Evolutionary conservation across 2,888 invertebrate genomes (phyloP), one percentile per base, ranked within the genome.

Genomic region (Xylota segnis): DNA sequence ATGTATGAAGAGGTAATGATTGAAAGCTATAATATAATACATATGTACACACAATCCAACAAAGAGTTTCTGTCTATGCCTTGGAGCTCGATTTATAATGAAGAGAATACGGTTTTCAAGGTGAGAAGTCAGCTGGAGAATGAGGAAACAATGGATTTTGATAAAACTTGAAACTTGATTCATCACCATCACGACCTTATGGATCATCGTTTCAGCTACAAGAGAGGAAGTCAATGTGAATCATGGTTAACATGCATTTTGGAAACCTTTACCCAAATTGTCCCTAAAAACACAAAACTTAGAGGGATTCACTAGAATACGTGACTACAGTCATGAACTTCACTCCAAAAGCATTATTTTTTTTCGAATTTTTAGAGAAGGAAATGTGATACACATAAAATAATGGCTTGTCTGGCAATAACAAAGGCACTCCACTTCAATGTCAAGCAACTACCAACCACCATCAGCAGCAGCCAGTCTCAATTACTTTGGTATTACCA

Each of bases 381-480:
- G 59, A 66, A 68, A 74, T 27, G 23, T 52, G 32, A 76, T 58
- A 63, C 3, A 9, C 10, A 45, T 4, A n/a, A 32, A 56, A 10
- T 56, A 58, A 66, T 37, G 47, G 16, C 23, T 34, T 23, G 27
- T 45, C 43, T 74, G 45, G n/a, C 34, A 52, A 74, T 34, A 71
- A 76, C 52, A 61, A 52, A 58, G 43, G 37, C 54, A 52, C 54
- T 59, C 43, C 37, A 66, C 18, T 77, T 77, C 83, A 83, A 77
- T 83, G 83, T 77, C 83, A 77, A 61, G 71, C 61, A 37, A 61
- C 68, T 32, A 40, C 34, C 23, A 47, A n/a, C 9, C 7, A 63
- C 10, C 29, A 23, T 1, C 32, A 52, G n/a, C 43, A 61, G 16
- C 18, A 54, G n/a, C 7, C 34, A 71, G 70, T 47, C 54, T 61